Conservation (phyloP, 92 coral and sea anemone genomes). For the Zoanthus sociatus region DNA sequence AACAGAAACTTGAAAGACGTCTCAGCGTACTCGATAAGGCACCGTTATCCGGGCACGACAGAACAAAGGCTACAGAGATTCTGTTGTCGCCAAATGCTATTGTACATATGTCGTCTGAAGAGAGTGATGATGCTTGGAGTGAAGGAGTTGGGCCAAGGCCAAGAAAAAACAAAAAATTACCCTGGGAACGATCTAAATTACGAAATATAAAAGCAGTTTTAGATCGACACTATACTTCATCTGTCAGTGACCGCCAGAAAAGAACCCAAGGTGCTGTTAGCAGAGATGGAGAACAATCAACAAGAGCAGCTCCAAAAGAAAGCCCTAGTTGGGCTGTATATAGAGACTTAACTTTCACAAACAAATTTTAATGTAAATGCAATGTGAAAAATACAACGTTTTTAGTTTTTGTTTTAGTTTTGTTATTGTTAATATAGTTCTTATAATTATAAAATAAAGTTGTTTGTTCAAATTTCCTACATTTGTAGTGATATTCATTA, state of each 20-base stretch:
- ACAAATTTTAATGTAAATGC: not conserved
- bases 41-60: conserved; percentile 5
- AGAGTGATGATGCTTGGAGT: conserved; percentile 9
- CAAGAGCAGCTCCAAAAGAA: conserved; percentile 17
- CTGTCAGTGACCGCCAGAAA: conserved; percentile 6
- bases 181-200: conserved; percentile 2
- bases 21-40: conserved; percentile 2
- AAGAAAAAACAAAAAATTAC: not conserved
- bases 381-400: not conserved
- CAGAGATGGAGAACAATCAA: not conserved
- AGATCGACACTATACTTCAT: conserved; percentile 11
- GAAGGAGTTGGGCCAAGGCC: conserved; percentile 19
- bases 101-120: not conserved
- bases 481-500: no score
- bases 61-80: conserved; percentile 6
- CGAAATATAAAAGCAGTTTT: conserved; percentile 9
- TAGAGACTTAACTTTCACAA: not conserved
- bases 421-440: not conserved
- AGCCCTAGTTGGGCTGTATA: not conserved
- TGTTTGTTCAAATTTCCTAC: no score
- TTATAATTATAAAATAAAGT: not conserved
- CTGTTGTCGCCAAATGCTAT: not conserved
- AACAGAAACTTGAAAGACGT: conserved; percentile 7
- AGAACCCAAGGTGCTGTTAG: conserved; percentile 6
- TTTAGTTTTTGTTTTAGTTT: conserved; percentile 6